A percentile compares a stretch with the other conserved stretches of the same genome.
Evolutionary conservation across 2,797 vertebrate genomes (phyloP).

Genomic region (Acridotheres tristis): DNA sequence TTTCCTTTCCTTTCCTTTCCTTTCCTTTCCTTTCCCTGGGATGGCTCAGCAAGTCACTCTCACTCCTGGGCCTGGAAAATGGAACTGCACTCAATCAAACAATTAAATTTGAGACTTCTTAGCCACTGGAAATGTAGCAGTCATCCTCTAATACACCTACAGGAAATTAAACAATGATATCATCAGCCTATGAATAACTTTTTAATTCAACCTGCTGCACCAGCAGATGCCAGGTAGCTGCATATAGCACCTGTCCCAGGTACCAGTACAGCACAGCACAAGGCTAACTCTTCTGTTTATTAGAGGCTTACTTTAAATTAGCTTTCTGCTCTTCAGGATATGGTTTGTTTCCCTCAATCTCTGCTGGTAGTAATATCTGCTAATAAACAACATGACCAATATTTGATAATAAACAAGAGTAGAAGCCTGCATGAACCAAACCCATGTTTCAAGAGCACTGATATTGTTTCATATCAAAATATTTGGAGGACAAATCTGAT

Average conservation of each 20-base stretch:
- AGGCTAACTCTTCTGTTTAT: neutral
- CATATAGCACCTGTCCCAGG: neutral
- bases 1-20: neutral
- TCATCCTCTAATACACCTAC: neutral
- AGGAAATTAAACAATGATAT: conserved; percentile 58
- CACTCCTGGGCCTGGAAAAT: neutral
- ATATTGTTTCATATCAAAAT: neutral
- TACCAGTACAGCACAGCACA: neutral
- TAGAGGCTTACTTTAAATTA: neutral
- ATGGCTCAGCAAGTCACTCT: neutral
- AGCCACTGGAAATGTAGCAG: neutral
- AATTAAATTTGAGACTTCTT: neutral
- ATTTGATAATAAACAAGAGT: neutral
- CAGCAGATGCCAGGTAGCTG: neutral
- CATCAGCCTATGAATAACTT: neutral
- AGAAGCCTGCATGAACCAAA: neutral
- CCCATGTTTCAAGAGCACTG: neutral
- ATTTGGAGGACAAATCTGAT: neutral
- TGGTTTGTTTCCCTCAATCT: neutral
- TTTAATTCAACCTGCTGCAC: neutral
- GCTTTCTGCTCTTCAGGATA: conserved; percentile 19
- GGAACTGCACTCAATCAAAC: neutral
- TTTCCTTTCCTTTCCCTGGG: neutral
- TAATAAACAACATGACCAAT: conserved; percentile 12
- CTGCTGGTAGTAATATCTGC: neutral